Percentiles rank a stretch among this genome's conserved stretches.
phyloP scores from a whole-genome alignment of 2,888 invertebrate species.

The Caprella mutica region DNA sequence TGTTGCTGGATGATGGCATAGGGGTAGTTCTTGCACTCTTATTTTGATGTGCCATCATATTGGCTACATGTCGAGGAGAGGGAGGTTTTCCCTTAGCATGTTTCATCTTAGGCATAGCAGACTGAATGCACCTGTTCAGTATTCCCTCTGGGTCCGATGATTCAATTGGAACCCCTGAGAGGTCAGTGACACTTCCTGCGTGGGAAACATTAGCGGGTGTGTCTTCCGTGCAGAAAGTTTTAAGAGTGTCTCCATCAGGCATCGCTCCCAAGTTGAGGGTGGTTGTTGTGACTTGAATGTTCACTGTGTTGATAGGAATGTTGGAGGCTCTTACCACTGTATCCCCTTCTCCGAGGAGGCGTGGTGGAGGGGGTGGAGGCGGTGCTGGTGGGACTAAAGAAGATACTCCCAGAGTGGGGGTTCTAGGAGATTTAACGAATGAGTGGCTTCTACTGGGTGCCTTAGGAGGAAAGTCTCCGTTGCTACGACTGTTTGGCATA shows the following conservation, averaged over 20 bases:
- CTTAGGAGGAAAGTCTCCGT: neutral
- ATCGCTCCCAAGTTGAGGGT: constrained; percentile 10
- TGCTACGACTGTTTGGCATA: constrained; percentile 21
- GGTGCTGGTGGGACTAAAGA: neutral
- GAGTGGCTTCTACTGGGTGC: neutral
- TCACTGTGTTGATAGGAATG: constrained; percentile 15
- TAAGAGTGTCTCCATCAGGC: constrained; percentile 24
- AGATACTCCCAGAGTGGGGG: neutral
- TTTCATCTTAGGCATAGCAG: constrained; percentile 32
- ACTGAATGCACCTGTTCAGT: constrained; percentile 33
- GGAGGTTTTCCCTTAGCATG: constrained; percentile 5
- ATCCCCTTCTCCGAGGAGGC: constrained; percentile 1
- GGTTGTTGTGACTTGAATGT: constrained; percentile 11
- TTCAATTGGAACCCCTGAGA: constrained; percentile 15
- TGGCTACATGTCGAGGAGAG: constrained; percentile 5
- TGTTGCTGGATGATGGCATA: neutral
- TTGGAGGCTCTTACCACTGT: constrained; percentile 2
- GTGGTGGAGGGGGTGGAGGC: constrained; percentile 22
- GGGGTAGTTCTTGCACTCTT: neutral
- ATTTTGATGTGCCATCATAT: too few species aligned
- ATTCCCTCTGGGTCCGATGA: constrained; percentile 29
- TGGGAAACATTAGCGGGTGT: constrained; percentile 32
- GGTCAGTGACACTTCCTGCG: constrained; percentile 11
- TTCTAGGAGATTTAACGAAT: constrained; percentile 8
- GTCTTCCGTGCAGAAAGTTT: constrained; percentile 31